Evolutionary conservation across 2,797 vertebrate genomes (phyloP).

Genomic region (Prunella strophiata): DNA sequence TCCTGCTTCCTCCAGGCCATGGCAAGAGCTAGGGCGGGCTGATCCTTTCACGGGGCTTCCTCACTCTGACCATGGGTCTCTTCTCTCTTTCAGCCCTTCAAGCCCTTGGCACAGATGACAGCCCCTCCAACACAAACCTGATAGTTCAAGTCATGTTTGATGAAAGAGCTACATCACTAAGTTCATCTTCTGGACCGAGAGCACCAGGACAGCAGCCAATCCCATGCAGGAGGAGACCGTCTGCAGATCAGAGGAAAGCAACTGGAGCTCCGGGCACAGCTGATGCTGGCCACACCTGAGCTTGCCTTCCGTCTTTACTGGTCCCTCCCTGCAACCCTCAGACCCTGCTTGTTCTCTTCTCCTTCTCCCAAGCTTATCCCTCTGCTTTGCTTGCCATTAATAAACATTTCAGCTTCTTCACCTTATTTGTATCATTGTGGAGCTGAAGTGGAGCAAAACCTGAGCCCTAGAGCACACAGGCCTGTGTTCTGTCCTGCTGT

Average conservation of each 20-base stretch:
- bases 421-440: background rate
- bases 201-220: background rate
- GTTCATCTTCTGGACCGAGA: background rate
- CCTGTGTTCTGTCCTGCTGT: fast-evolving
- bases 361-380: background rate
- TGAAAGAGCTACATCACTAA: background rate
- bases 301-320: background rate
- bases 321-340: background rate
- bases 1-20: background rate
- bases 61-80: background rate
- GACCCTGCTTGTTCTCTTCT: background rate
- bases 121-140: background rate
- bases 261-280: background rate
- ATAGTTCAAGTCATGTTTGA: background rate
- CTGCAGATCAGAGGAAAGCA: background rate
- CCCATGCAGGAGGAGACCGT: background rate
- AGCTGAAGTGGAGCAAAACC: background rate
- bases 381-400: background rate
- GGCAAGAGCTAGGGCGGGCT: background rate
- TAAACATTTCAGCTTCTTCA: background rate
- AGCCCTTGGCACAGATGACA: background rate
- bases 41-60: background rate
- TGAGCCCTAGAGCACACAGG: no score
- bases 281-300: background rate
- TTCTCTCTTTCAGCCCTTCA: background rate